Percentiles rank a stretch among this genome's conserved stretches.
These are phyloP conservation scores for Chelon auratus DNA, from an alignment of 2,797 vertebrate genomes.

Conservation along the genomic window DNA sequence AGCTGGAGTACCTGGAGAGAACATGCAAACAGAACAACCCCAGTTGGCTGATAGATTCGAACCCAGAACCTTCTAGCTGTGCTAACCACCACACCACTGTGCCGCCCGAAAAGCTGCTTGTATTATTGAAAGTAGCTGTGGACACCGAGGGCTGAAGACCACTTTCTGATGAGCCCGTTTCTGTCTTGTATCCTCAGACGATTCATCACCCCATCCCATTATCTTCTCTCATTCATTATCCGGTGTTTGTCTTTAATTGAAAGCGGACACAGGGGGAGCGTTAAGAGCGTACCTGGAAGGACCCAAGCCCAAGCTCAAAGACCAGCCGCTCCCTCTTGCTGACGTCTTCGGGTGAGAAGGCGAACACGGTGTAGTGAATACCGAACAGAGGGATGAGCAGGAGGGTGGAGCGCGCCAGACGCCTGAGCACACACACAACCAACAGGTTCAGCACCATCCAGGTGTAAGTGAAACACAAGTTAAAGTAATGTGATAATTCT, in stretches of 20 bases:
- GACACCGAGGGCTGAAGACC: neutral
- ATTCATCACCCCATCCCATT: conserved; percentile 3
- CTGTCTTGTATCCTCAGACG: neutral
- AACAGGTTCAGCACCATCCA: conserved; percentile 28
- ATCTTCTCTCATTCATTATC: conserved; percentile 3
- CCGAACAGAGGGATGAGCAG: conserved; percentile 97
- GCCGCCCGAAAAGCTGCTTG: too few species aligned
- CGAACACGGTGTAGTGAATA: conserved; percentile 99
- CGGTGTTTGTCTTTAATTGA: conserved; percentile 2
- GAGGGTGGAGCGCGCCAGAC: conserved; percentile 96
- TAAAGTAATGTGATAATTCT: conserved; percentile 11
- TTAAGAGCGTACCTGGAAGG: conserved; percentile 90
- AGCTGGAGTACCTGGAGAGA: too few species aligned
- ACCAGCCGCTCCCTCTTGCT: conserved; percentile 96
- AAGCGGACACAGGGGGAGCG: neutral
- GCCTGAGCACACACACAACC: conserved; percentile 80
- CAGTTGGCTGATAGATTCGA: too few species aligned
- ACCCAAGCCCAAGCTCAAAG: conserved; percentile 97
- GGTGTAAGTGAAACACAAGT: conserved; percentile 8
- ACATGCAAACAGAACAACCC: too few species aligned
- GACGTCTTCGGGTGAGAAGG: conserved; percentile 97
- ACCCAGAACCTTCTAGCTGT: too few species aligned
- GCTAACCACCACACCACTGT: too few species aligned
- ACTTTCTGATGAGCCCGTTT: conserved; percentile 1
- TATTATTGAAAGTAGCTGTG: neutral